phyloP scores from a whole-genome alignment of 2,888 invertebrate species.

The Drosophila suboccidentalis region DNA sequence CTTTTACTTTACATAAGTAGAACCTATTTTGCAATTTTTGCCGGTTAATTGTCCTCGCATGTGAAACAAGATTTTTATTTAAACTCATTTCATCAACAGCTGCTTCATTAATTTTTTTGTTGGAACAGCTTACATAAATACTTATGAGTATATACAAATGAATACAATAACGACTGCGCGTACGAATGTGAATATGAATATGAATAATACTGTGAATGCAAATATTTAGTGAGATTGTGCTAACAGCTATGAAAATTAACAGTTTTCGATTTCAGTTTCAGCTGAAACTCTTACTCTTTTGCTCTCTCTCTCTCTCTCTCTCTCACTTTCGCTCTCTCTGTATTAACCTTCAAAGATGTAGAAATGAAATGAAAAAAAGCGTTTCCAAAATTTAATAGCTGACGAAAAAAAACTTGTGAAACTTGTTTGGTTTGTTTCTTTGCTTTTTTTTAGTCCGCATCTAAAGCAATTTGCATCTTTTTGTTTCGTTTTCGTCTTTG shows the following conservation, averaged over 20 bases:
- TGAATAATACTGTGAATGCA: constrained; percentile 31
- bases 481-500: constrained; percentile 42
- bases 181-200: constrained; percentile 31
- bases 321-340: constrained; percentile 19
- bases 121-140: constrained; percentile 66
- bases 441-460: constrained; percentile 33
- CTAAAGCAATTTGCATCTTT: constrained; percentile 66
- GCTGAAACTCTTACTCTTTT: constrained; percentile 13
- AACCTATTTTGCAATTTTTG: constrained; percentile 30
- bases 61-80: constrained; percentile 26
- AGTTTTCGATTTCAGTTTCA: constrained; percentile 65
- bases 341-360: constrained; percentile 67
- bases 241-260: constrained; percentile 68
- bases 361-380: constrained; percentile 19
- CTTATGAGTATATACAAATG: constrained; percentile 8
- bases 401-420: constrained; percentile 64
- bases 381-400: constrained; percentile 52
- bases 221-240: constrained; percentile 72
- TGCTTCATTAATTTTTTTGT: constrained; percentile 33
- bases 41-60: constrained; percentile 36
- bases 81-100: constrained; percentile 32
- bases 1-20: not conserved
- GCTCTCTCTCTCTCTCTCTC: constrained; percentile 17
- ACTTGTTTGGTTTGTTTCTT: constrained; percentile 65
- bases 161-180: constrained; percentile 29